Evolutionary conservation across 2,888 invertebrate species (phyloP), one percentile per base, ranked within the genome.

Genomic region (Leuctra nigra): DNA sequence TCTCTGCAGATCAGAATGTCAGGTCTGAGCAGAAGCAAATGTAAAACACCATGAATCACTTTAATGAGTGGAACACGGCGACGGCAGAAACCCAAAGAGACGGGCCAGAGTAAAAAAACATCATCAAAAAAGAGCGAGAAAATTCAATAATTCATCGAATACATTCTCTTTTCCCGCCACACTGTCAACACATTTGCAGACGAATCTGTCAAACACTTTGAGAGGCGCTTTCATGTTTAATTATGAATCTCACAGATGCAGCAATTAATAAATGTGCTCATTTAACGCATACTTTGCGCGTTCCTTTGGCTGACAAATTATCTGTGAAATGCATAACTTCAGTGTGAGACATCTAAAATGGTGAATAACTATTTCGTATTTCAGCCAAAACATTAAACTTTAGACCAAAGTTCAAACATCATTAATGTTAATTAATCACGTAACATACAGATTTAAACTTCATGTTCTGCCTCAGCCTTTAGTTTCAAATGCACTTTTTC

Each of bases 131-230:
- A 41, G 20, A 4, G 41, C 20, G 4, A 41, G 41, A 41, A 41
- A 41, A 16, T 14, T 18, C 50, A 13, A 50, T 50, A 50, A 50
- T 16, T 50, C 50, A 50, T 35, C n/a, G n/a, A n/a, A 50, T 35
- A 35, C 33, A 4, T 24, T 4, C 14, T 18, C 16, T 11, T 41
- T 20, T 41, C 35, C n/a, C 1, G 36, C 16, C 11, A 50, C 33
- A 16, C 7, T 50, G 50, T 50, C 50, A 50, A 50, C 50, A 50
- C 50, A 18, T 50, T 44, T 18, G 20, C 41, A 41, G n/a, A 41
- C 41, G 20, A 7, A 29, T 29, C 29, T 29, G 6, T 29, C 29
- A 29, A 29, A 29, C 29, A 29, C 29, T 7, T 29, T 11, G 29
- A 7, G 29, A 29, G 29, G 23, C 44, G 11, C 44, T 20, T 44